Percentiles rank a stretch among this genome's conserved stretches.
These are phyloP conservation scores for Marcusenius ussheri DNA, from an alignment of 2,113 vertebrate genomes.

Conservation along the genomic window DNA sequence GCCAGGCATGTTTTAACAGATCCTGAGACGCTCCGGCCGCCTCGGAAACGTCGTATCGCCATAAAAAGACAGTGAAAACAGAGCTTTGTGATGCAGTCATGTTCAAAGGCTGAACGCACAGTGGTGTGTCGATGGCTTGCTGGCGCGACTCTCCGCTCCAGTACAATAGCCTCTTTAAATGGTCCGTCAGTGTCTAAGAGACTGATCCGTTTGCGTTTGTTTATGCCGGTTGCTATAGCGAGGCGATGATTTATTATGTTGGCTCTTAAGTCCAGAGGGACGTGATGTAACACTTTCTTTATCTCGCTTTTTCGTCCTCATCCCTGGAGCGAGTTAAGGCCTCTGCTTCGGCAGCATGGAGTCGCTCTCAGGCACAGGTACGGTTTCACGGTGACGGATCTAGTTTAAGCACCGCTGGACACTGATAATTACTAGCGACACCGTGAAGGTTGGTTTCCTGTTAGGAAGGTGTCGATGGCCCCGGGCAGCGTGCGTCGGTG, in stretches of 20 bases:
- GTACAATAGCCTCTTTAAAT: neutral
- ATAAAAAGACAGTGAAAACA: neutral
- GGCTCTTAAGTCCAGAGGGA: conserved; percentile 15
- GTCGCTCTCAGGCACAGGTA: neutral
- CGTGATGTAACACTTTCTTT: conserved; percentile 9
- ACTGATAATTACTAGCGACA: neutral
- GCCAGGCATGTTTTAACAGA: neutral
- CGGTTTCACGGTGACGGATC: neutral
- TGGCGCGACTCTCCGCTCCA: neutral
- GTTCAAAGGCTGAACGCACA: neutral
- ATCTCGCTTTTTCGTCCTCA: conserved; percentile 11
- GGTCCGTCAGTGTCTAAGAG: neutral
- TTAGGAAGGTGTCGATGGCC: neutral
- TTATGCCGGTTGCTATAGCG: conserved; percentile 30
- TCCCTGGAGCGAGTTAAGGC: neutral
- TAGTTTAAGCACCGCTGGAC: conserved; percentile 10
- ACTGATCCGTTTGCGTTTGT: conserved; percentile 12
- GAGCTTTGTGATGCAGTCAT: neutral
- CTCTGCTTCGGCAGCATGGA: neutral
- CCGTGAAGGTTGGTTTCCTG: neutral
- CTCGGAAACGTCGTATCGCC: neutral
- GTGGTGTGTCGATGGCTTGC: neutral
- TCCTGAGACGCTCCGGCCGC: neutral
- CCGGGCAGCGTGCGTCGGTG: neutral
- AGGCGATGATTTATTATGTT: conserved; percentile 27